Evolutionary conservation across 2,888 invertebrate genomes (phyloP), one percentile per base, ranked within the genome.

Genomic region (Amiota minor): DNA sequence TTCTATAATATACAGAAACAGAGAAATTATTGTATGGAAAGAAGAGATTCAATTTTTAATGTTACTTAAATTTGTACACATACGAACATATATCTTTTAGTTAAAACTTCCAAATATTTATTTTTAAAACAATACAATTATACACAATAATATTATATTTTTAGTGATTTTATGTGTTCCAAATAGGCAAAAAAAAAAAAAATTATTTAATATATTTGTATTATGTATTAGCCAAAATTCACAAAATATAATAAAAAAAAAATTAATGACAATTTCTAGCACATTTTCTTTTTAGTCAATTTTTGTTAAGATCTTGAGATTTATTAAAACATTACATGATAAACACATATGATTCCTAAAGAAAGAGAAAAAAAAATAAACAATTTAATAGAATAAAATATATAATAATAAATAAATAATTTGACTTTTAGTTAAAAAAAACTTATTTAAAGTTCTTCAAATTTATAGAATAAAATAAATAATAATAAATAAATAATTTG

Each of bases 111-210:
- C 35, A 35, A 35, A 35, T 6, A 35, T 35, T 35, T 6, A 35
- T 35, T 35, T 35, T 35, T 35, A 74, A 79, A 77, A 55, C 11
- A 20, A 80, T 61, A 69, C 56, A 35, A 23, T 23, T 23, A 23
- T 23, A 72, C 53, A 76, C 62, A 75, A 45, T 61, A 72, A 62
- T 16, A 59, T 74, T 74, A 73, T 65, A 73, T 74, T 35, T 35
- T 62, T 62, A 62, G 62, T 62, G 62, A 62, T 62, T 62, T 62
- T 45, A 75, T 75, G 75, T 75, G 73, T 74, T 74, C 73, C 76
- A 72, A 61, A 50, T 73, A 72, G 45, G 14, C 62, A 45, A 20
- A 18, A 14, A 35, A 45, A 9, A 45, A 20, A 18, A 14, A 35
- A 45, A 9, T 18, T 59, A 35, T 23, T 45, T 62, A 53, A 11